phyloP scores from a whole-genome alignment of 1,140 invertebrate species.

The Armadillidium nasatum region DNA sequence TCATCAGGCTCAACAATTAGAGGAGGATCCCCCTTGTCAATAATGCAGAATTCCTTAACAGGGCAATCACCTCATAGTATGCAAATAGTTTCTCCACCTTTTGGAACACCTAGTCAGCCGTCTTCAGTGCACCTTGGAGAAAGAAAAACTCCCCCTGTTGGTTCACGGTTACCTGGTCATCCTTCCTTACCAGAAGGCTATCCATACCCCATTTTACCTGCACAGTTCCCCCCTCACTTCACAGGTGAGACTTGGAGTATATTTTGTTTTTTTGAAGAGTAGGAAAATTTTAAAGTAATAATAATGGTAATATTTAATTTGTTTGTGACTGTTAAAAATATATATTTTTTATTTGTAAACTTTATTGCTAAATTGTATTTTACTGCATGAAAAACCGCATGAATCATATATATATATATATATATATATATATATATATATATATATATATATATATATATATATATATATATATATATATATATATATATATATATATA shows the following conservation, averaged over 20 bases:
- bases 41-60: background rate
- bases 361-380: too few species aligned
- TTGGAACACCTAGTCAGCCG: background rate
- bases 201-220: constrained; percentile 1
- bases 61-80: background rate
- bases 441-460: background rate
- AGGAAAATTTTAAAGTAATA: too few species aligned
- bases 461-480: constrained; percentile 3
- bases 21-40: background rate
- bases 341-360: too few species aligned
- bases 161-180: background rate
- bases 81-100: background rate
- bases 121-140: background rate
- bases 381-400: too few species aligned
- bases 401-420: background rate
- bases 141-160: background rate
- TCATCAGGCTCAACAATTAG: background rate
- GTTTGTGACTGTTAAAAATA: too few species aligned
- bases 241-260: background rate
- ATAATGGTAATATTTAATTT: too few species aligned
- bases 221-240: constrained; percentile 8
- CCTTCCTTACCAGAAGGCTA: background rate
- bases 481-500: constrained; percentile 3
- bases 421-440: background rate
- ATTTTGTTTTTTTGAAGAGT: too few species aligned